Conservation (phyloP, 1,140 invertebrate species). For the Eulimnadia texana region DNA sequence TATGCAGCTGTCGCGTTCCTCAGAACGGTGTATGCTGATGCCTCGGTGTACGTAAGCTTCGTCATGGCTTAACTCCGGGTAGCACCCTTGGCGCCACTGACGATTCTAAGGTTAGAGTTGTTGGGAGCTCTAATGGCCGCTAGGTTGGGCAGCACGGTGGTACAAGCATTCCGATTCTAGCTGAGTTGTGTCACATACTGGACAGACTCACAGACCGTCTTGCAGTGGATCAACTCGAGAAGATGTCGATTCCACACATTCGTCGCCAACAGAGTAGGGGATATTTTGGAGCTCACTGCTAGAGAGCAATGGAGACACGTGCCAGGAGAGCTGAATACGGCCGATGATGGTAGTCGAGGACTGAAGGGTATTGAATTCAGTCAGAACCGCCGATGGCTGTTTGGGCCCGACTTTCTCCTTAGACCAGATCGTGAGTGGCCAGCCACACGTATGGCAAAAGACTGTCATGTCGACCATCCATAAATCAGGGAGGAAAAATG, state of each 20-base stretch:
- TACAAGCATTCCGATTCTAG: not conserved
- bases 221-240: conserved; percentile 9
- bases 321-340: not conserved
- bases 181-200: not conserved
- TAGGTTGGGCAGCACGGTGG: not conserved
- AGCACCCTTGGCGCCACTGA: conserved; percentile 12
- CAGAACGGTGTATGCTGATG: not conserved
- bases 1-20: conserved; percentile 31
- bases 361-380: not conserved
- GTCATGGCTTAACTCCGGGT: conserved; percentile 14
- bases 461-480: not conserved
- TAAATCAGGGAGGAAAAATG: not conserved
- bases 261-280: conserved; percentile 15
- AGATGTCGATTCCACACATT: conserved; percentile 1
- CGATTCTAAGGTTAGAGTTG: conserved; percentile 13
- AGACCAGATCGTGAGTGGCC: not conserved
- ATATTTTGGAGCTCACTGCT: conserved; percentile 8
- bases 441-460: not conserved
- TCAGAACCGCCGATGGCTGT: not conserved
- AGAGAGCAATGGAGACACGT: not conserved
- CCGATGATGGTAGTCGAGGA: not conserved
- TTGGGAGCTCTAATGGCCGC: conserved; percentile 8
- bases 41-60: not conserved
- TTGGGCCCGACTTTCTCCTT: not conserved
- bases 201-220: conserved; percentile 17